Percentiles rank a stretch among this genome's conserved stretches.
These are phyloP conservation scores for Cisticola juncidis DNA, from an alignment of 2,113 vertebrate species.

Conservation along the genomic window DNA sequence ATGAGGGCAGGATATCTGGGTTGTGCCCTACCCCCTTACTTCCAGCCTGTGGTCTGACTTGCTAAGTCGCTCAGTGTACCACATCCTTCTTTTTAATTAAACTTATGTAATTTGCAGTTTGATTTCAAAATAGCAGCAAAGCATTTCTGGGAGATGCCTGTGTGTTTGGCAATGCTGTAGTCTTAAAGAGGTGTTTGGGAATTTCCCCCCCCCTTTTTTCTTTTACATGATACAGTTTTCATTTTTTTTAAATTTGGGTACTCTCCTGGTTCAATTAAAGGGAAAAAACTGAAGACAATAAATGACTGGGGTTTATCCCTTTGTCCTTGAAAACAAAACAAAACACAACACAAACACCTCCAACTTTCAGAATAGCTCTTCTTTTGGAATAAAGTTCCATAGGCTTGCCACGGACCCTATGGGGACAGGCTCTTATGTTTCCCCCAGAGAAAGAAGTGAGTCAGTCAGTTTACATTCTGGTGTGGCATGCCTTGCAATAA, in stretches of 20 bases:
- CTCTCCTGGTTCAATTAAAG: not conserved
- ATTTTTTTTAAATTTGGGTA: not conserved
- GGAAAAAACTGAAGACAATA: not conserved
- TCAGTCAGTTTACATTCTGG: not conserved
- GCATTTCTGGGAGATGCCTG: not conserved
- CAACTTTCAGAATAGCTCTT: rapidly evolving
- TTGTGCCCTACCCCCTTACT: not conserved
- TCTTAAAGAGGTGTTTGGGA: not conserved
- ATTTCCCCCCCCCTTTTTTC: rapidly evolving
- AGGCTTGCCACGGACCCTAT: not conserved
- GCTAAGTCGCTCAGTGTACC: not conserved
- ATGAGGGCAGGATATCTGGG: not conserved
- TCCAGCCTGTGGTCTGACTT: not conserved
- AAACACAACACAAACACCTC: not conserved
- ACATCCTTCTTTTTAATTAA: not conserved
- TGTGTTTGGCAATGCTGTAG: not conserved
- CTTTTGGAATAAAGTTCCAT: not conserved
- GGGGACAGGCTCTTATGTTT: not conserved
- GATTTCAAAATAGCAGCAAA: constrained; percentile 12
- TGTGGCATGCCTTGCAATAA: not conserved
- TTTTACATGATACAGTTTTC: not conserved
- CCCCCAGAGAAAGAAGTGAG: not conserved
- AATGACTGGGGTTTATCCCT: not conserved
- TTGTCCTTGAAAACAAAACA: not conserved
- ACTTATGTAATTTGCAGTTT: not conserved